phyloP scores from a whole-genome alignment of 2,113 vertebrate genomes.

The Sphaerodactylus townsendi region DNA sequence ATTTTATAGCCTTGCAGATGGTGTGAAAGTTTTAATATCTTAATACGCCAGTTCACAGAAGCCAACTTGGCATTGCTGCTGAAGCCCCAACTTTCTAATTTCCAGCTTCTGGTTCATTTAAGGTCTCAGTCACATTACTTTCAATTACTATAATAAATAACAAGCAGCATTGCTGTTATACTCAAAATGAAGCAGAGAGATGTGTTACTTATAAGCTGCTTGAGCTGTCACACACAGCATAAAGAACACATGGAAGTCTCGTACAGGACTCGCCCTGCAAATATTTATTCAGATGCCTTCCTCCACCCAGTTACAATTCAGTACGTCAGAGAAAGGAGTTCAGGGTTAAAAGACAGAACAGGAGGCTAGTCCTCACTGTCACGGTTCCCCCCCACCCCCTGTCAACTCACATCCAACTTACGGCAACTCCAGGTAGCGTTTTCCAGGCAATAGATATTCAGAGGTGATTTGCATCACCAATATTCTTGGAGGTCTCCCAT shows the following conservation, averaged over 20 bases:
- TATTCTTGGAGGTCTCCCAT: too few species aligned
- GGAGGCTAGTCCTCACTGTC: background rate
- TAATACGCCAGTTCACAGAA: background rate
- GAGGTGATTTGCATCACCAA: too few species aligned
- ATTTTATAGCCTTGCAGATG: conserved; percentile 19
- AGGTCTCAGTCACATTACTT: conserved; percentile 7
- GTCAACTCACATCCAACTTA: too few species aligned
- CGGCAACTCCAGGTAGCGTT: too few species aligned
- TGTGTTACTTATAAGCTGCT: background rate
- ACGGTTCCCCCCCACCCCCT: too few species aligned
- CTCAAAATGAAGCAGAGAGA: background rate
- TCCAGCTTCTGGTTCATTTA: conserved; percentile 10
- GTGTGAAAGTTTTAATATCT: conserved; percentile 3
- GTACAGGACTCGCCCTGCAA: background rate
- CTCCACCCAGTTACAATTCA: background rate
- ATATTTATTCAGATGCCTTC: background rate
- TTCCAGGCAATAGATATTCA: too few species aligned
- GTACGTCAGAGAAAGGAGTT: background rate
- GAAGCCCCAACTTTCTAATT: conserved; percentile 10
- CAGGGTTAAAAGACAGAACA: background rate
- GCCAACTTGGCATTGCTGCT: background rate
- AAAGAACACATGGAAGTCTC: background rate
- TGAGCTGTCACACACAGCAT: background rate
- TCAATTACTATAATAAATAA: conserved; percentile 10
- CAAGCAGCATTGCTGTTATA: background rate